Percentiles rank a stretch among this genome's conserved stretches.
Conservation (phyloP, 2,113 vertebrate species). For the Poicephalus meyeri region DNA sequence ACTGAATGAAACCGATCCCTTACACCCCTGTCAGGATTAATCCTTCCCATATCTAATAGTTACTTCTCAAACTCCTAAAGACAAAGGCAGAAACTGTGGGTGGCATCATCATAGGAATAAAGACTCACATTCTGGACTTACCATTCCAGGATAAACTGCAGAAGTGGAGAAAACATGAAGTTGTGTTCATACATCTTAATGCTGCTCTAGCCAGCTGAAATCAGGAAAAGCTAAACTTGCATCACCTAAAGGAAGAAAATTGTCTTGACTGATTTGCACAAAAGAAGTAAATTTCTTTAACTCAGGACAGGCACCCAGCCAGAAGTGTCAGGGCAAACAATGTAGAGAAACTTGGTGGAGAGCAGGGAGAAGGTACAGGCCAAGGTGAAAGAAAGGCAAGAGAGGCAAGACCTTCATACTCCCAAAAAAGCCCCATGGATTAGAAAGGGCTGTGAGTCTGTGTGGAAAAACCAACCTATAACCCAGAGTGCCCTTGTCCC, state of each 20-base stretch:
- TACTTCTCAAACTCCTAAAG: background rate
- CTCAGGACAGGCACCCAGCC: background rate
- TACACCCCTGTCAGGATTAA: background rate
- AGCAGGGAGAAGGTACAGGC: background rate
- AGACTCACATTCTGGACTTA: background rate
- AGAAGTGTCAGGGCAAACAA: background rate
- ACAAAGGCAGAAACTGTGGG: fast-evolving
- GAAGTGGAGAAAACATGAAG: background rate
- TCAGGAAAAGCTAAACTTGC: background rate
- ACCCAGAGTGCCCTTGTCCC: background rate
- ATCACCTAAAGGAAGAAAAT: background rate
- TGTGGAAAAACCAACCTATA: background rate
- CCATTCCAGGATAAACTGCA: background rate
- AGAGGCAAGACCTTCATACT: background rate
- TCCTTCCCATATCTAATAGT: background rate
- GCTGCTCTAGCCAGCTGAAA: background rate
- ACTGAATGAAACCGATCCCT: background rate
- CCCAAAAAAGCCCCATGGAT: background rate
- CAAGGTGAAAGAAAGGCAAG: background rate
- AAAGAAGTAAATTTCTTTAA: background rate
- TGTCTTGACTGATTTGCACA: background rate
- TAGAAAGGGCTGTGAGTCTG: background rate
- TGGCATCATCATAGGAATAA: background rate
- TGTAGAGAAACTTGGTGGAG: background rate
- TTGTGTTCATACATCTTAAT: background rate